Evolutionary conservation across 2,888 invertebrate genomes (phyloP).

Genomic region (Sepioteuthis lessoniana): DNA sequence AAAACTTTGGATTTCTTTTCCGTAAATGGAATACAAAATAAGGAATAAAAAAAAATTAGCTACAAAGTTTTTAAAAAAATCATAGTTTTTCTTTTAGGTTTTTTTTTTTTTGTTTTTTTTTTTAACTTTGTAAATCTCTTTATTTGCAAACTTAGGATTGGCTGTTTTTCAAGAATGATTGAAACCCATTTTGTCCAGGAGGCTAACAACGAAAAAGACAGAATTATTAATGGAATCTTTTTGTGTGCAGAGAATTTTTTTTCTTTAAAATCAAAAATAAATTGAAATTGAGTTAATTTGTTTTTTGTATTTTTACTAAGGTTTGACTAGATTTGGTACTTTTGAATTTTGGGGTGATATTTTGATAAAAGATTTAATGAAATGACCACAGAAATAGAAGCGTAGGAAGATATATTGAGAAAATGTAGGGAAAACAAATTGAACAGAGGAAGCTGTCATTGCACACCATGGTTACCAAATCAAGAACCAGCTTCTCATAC

Average conservation of each 20-base stretch:
- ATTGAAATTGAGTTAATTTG: not conserved
- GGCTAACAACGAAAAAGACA: not conserved
- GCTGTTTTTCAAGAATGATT: slow-evolving; percentile 13
- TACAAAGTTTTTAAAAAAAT: too few species aligned
- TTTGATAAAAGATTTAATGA: not conserved
- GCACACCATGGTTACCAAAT: not conserved
- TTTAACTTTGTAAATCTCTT: not conserved
- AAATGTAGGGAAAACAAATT: not conserved
- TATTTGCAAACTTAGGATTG: not conserved
- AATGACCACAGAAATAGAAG: not conserved
- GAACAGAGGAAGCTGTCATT: not conserved
- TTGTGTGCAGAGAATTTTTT: not conserved
- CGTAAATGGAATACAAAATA: too few species aligned
- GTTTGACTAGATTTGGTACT: not conserved
- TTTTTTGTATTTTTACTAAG: not conserved
- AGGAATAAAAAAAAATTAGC: too few species aligned
- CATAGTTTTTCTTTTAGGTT: too few species aligned
- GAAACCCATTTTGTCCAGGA: not conserved
- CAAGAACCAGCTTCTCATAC: too few species aligned
- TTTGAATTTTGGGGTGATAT: not conserved
- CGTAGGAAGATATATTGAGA: too few species aligned
- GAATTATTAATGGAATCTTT: not conserved
- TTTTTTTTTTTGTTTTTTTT: not conserved
- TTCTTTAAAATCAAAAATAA: not conserved
- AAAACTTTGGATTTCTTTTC: too few species aligned